phyloP scores from a whole-genome alignment of 2,888 invertebrate species.

The Meiosimyza platycephala region DNA sequence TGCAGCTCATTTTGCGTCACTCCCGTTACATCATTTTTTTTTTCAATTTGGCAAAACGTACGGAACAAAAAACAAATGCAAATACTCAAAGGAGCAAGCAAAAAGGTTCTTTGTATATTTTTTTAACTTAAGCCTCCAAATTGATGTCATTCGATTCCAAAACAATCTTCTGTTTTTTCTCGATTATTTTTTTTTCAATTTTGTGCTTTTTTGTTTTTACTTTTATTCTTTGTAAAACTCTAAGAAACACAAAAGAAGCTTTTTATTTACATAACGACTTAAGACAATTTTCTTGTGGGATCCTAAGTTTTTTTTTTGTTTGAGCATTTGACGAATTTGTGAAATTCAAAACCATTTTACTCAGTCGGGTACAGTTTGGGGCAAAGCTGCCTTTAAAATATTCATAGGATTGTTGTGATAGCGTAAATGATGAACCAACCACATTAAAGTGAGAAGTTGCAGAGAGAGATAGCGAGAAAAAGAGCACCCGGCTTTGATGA shows the following conservation, averaged over 20 bases:
- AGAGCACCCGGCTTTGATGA: background rate
- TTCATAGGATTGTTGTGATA: constrained; percentile 50
- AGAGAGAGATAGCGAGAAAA: constrained; percentile 31
- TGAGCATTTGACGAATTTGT: constrained; percentile 31
- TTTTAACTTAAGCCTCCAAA: constrained; percentile 29
- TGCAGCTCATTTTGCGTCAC: no score
- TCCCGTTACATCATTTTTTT: background rate
- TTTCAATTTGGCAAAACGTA: background rate
- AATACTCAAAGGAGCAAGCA: background rate
- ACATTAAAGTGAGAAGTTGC: constrained; percentile 40
- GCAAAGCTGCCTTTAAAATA: constrained; percentile 45
- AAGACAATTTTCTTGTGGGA: constrained; percentile 39
- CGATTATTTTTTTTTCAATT: background rate
- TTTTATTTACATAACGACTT: constrained; percentile 45
- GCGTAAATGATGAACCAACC: constrained; percentile 48
- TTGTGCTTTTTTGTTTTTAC: background rate
- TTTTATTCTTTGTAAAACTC: background rate
- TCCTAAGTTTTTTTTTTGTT: constrained; percentile 22
- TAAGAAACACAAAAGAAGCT: constrained; percentile 4
- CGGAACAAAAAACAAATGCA: background rate
- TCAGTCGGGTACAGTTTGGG: background rate
- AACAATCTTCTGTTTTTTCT: constrained; percentile 30
- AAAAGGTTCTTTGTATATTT: constrained; percentile 14
- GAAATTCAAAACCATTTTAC: constrained; percentile 15
- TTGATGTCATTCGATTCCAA: constrained; percentile 36